phyloP scores from a whole-genome alignment of 2,113 vertebrate species.

The Laticauda colubrina region DNA sequence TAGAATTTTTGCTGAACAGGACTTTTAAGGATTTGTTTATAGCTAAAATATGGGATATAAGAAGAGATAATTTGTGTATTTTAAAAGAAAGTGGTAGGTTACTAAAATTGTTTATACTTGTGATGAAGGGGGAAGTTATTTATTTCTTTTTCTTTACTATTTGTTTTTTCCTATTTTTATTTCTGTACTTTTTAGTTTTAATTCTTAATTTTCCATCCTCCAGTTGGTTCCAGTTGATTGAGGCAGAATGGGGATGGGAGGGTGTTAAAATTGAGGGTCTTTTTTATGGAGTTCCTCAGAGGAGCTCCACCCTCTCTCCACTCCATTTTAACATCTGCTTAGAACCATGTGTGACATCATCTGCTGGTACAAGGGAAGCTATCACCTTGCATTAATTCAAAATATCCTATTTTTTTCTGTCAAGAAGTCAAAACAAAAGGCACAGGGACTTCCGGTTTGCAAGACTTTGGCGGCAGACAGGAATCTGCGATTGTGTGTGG shows the following conservation, averaged over 20 bases:
- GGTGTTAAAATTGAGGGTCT: not conserved
- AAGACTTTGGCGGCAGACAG: too few relatives aligned
- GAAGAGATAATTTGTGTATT: not conserved
- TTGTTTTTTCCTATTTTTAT: not conserved
- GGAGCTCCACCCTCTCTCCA: not conserved
- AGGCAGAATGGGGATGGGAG: not conserved
- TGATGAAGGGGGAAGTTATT: not conserved
- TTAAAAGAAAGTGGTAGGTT: not conserved
- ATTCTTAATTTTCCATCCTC: not conserved
- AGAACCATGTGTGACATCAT: not conserved
- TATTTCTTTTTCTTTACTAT: not conserved
- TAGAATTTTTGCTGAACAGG: not conserved
- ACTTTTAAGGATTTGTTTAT: not conserved
- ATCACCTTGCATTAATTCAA: not conserved
- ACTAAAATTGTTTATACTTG: not conserved
- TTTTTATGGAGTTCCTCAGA: not conserved
- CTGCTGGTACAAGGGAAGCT: not conserved
- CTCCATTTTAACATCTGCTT: not conserved
- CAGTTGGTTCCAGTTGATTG: not conserved
- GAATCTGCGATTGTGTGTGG: too few relatives aligned
- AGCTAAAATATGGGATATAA: not conserved
- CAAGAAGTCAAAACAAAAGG: not conserved
- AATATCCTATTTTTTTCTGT: slow-evolving; percentile 6
- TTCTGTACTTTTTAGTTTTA: not conserved
- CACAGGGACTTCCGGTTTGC: too few relatives aligned